phyloP scores from a whole-genome alignment of 2,888 invertebrate species.

The Geotrupes spiniger region DNA sequence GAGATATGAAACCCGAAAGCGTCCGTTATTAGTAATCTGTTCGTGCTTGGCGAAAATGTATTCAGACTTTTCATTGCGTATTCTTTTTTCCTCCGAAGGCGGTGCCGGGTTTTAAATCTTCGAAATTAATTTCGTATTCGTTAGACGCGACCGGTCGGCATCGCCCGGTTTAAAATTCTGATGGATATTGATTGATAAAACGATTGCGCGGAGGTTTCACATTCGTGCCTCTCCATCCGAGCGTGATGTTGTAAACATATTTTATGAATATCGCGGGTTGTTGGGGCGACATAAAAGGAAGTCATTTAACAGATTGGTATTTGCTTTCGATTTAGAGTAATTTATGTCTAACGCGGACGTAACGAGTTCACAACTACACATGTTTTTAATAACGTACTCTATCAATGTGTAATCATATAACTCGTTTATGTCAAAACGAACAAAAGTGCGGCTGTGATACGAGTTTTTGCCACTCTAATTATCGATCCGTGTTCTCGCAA shows the following conservation, averaged over 20 bases:
- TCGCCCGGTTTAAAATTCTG: neutral
- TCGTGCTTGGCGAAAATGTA: constrained; percentile 1
- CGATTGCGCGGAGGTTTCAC: neutral
- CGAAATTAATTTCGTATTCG: constrained; percentile 33
- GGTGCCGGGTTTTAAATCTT: constrained; percentile 27
- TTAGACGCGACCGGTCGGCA: constrained; percentile 3
- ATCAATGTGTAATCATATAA: constrained; percentile 7
- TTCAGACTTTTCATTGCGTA: neutral
- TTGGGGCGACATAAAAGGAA: neutral
- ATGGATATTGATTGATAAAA: constrained; percentile 6
- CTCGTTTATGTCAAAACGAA: constrained; percentile 9
- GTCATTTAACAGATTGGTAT: neutral
- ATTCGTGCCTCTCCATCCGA: neutral
- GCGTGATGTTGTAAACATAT: neutral
- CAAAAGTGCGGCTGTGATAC: constrained; percentile 8
- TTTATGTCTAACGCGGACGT: constrained; percentile 2
- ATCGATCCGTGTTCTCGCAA: constrained; percentile 13
- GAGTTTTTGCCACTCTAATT: constrained; percentile 11
- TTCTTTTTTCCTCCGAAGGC: constrained; percentile 10
- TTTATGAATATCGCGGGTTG: neutral
- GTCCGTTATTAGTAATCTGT: constrained; percentile 5
- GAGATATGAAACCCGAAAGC: constrained; percentile 2
- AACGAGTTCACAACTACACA: neutral
- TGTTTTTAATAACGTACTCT: constrained; percentile 7
- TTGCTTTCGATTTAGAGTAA: constrained; percentile 2